phyloP scores from a whole-genome alignment of 2,113 vertebrate genomes.

The Perognathus longimembris region DNA sequence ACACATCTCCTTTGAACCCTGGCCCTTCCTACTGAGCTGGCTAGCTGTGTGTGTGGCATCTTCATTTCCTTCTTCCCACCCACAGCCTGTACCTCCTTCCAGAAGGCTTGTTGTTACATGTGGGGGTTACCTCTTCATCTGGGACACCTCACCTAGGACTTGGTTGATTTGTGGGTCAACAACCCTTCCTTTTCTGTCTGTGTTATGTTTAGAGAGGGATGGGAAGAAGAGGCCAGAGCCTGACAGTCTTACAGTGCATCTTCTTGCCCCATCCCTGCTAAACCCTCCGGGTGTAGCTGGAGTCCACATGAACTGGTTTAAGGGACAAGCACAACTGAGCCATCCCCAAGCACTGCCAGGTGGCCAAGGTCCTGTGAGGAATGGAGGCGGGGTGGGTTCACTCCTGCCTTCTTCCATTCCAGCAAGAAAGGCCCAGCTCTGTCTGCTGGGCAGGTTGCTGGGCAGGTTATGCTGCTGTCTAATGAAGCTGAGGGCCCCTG shows the following conservation, averaged over 20 bases:
- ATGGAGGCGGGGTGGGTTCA: neutral
- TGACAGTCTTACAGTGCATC: neutral
- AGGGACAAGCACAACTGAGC: rapidly evolving
- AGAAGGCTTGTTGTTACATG: neutral
- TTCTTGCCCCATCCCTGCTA: neutral
- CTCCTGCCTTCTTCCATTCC: neutral
- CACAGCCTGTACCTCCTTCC: neutral
- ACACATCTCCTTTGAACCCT: neutral
- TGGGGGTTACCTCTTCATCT: neutral
- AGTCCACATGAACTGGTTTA: neutral
- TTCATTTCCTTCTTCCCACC: neutral
- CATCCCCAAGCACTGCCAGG: neutral
- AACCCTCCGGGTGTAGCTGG: too few relatives aligned
- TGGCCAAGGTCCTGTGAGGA: neutral
- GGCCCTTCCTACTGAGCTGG: too few relatives aligned
- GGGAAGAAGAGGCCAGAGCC: neutral
- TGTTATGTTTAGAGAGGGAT: neutral
- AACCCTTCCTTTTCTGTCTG: neutral
- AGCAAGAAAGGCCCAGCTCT: too few relatives aligned
- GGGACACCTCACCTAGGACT: neutral
- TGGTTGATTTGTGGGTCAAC: too few relatives aligned
- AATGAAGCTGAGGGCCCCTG: neutral
- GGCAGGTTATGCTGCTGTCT: too few relatives aligned
- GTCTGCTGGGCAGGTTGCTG: neutral
- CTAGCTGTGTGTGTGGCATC: rapidly evolving